Conservation (phyloP, 2,888 invertebrate genomes). For the Lasioglossum leucozonium region DNA sequence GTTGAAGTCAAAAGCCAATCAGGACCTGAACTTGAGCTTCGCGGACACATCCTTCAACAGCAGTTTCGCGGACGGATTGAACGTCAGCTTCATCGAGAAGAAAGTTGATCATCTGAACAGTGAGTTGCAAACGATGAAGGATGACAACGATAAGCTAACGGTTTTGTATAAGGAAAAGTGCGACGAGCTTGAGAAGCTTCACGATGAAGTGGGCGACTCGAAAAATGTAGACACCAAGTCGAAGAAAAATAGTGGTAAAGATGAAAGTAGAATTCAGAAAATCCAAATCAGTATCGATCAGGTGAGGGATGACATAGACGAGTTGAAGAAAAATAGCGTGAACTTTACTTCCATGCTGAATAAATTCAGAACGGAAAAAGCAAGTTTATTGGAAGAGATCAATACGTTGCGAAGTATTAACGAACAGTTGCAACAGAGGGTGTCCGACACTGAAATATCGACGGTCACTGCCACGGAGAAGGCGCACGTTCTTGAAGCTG, state of each 20-base stretch:
- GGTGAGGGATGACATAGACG: conserved; percentile 60
- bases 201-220: conserved; percentile 48
- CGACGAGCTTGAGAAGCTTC: conserved; percentile 75
- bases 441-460: conserved; percentile 47
- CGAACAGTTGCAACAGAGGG: conserved; percentile 60
- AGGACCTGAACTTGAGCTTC: conserved; percentile 72
- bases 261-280: conserved; percentile 67
- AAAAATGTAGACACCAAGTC: conserved; percentile 32
- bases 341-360: conserved; percentile 30
- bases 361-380: conserved; percentile 49
- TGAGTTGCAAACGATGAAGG: conserved; percentile 74
- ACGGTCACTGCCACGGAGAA: conserved; percentile 35
- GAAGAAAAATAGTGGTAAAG: conserved; percentile 49
- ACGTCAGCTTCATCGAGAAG: conserved; percentile 77
- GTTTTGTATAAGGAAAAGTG: conserved; percentile 75
- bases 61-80: conserved; percentile 72
- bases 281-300: conserved; percentile 70
- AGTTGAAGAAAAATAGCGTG: conserved; percentile 47
- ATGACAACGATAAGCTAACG: conserved; percentile 72
- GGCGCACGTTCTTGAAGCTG: conserved; percentile 54
- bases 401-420: conserved; percentile 68
- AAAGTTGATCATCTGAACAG: conserved; percentile 72
- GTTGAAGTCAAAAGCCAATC: conserved; percentile 75
- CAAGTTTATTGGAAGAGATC: conserved; percentile 64
- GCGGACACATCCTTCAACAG: conserved; percentile 71